Conservation (phyloP, 2,113 vertebrate genomes). For the Grallaria varia region DNA sequence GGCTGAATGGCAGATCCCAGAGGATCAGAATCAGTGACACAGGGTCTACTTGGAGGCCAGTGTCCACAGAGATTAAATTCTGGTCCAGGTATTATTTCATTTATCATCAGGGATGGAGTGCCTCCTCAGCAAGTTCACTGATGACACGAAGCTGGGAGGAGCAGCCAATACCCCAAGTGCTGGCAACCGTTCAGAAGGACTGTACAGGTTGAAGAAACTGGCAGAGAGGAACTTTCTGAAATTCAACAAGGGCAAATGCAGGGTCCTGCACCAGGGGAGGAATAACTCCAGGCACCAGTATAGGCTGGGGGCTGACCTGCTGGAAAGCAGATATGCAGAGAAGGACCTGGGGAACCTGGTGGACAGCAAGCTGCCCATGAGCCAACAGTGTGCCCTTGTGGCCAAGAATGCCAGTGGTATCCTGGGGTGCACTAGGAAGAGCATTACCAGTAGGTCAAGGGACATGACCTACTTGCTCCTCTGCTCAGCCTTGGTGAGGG, state of each 20-base stretch:
- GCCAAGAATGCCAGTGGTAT: rapidly evolving
- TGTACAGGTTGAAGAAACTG: neutral
- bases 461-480: neutral
- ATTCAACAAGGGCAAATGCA: neutral
- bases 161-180: rapidly evolving
- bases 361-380: neutral
- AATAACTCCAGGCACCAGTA: neutral
- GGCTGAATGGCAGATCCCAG: neutral
- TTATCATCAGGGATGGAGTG: neutral
- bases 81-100: neutral
- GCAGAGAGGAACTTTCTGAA: neutral
- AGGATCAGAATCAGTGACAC: neutral
- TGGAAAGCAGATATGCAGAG: neutral
- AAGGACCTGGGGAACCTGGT: neutral
- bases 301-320: neutral
- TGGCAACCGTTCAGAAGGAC: neutral
- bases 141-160: neutral
- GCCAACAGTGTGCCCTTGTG: neutral
- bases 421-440: neutral
- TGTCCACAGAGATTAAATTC: neutral
- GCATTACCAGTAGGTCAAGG: rapidly evolving
- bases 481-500: neutral
- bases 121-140: neutral
- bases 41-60: neutral
- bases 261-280: neutral